phyloP scores from a whole-genome alignment of 92 coral and sea anemone genomes.

The Metridium senile region DNA sequence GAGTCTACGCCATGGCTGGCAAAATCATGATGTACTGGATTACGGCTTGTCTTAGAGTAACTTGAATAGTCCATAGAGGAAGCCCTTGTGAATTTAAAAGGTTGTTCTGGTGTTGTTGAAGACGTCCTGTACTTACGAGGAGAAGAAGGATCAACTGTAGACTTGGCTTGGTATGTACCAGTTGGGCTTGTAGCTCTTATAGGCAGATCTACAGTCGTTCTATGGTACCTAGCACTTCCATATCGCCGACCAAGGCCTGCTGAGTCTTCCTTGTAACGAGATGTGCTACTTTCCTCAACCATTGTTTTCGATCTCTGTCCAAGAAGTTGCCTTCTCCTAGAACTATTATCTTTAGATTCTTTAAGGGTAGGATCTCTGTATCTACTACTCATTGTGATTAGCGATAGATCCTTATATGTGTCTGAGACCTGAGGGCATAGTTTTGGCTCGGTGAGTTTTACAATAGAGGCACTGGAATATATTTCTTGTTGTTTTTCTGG shows the following conservation, averaged over 20 bases:
- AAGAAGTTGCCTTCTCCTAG: slow-evolving; percentile 13
- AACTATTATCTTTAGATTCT: slow-evolving; percentile 1
- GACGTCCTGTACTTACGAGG: slow-evolving; percentile 5
- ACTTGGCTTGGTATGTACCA: slow-evolving; percentile 1
- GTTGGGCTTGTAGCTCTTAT: not conserved
- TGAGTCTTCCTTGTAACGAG: slow-evolving; percentile 16
- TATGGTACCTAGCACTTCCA: slow-evolving; percentile 50
- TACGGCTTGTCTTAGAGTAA: not conserved
- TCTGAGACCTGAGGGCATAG: slow-evolving; percentile 7
- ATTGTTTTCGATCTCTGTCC: slow-evolving; percentile 47
- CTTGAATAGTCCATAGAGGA: not conserved
- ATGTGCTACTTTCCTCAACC: slow-evolving; percentile 32
- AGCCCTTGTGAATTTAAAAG: slow-evolving; percentile 6
- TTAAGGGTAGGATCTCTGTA: slow-evolving; percentile 1
- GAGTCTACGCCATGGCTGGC: not conserved
- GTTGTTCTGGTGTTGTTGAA: not conserved
- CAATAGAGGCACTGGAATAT: slow-evolving; percentile 4
- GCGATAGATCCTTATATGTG: not conserved
- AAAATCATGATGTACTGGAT: slow-evolving; percentile 26
- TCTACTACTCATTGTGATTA: slow-evolving; percentile 15
- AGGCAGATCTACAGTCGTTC: slow-evolving; percentile 22
- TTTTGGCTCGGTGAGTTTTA: slow-evolving; percentile 1
- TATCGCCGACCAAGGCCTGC: slow-evolving; percentile 37
- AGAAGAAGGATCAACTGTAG: not conserved
- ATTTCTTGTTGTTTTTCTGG: not conserved